Evolutionary conservation across 1,140 invertebrate species (phyloP), one percentile per base, ranked within the genome.

Genomic region (Achroia grisella): DNA sequence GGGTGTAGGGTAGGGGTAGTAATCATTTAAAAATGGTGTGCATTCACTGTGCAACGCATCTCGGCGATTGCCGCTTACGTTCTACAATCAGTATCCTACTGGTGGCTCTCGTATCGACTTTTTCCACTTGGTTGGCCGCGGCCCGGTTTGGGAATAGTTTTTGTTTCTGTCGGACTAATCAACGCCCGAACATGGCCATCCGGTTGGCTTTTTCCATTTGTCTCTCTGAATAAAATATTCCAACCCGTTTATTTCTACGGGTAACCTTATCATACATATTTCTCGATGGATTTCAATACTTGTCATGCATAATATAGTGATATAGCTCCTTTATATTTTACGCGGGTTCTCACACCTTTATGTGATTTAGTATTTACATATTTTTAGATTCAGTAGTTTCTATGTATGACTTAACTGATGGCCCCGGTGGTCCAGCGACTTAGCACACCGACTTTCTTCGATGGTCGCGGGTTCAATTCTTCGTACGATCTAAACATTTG

Each of bases 81-180:
- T 59, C 66, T 61, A 80, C 68, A 74, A 76, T 80, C 70, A 74
- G 76, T 69, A 67, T 63, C 48, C 54, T 58, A 30, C 39, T 52
- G 56, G 50, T 34, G 58, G 45, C 64, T 64, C 68, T 62, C 77
- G 72, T 83, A 81, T 81, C 79, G 77, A 81, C 75, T 79, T 80
- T 83, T 83, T 83, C 73, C 77, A 71, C 75, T 76, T 79, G 71
- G 74, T 74, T 84, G 78, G 73, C 73, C 78, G 64, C 80, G 52
- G 17, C 62, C 53, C 66, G 61, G 68, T 81, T 76, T 68, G 72
- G 75, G 73, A 80, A 80, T 84, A 84, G 80, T 84, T 84, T 84
- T 81, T 81, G 69, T 79, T 76, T 78, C 68, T 65, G 54, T 61
- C 75, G 69, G 67, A 76, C 75, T 84, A 84, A 84, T 84, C 77